Evolutionary conservation across 2,113 vertebrate species (phyloP), one percentile per base, ranked within the genome.

Genomic region (Prietella phreatophila): DNA sequence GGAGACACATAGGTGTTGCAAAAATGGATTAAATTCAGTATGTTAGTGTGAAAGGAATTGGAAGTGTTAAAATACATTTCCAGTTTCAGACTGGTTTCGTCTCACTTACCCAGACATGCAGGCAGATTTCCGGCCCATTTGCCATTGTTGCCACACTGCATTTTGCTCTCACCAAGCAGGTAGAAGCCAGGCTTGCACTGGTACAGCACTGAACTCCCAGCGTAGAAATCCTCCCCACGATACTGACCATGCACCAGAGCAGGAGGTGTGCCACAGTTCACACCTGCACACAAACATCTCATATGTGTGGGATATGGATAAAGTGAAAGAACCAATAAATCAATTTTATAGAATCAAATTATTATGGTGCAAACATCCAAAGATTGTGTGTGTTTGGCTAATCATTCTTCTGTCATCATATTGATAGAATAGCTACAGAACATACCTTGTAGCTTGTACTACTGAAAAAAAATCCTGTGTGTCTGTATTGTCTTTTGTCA

Each of bases 171-270:
- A 0, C 98, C 98, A 91, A 99, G 91, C 90, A 99, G 92, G 91
- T 99, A 99, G 92, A 99, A 99, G 39, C 98, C 98, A 4, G 15
- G 94, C 88, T 96, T 97, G 90, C 98, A 99, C 89, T 96, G 96
- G 91, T 99, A 99, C 13, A 96, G 95, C 89, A 97, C 95, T 0
- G 96, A 96, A 90, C 96, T 96, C 89, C 97, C 94, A 22, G 97
- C 96, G 27, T 97, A 94, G 87, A 97, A 96, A 88, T 97, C 97
- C 2, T 96, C 93, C 0, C 97, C 96, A 30, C 95, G 95, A 90
- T 97, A 96, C 89, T 96, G 94, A 20, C 98, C 98, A 6, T 98
- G 96, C 91, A 97, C 96, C 94, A 99, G 92, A 86, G 95, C 90
- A 76, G 91, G 96, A 36, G 98, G 98, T 30, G 94, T 88, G 83